A percentile compares a stretch with the other conserved stretches of the same genome.
Evolutionary conservation across 2,888 invertebrate genomes (phyloP).

Genomic region (Tineola bisselliella): DNA sequence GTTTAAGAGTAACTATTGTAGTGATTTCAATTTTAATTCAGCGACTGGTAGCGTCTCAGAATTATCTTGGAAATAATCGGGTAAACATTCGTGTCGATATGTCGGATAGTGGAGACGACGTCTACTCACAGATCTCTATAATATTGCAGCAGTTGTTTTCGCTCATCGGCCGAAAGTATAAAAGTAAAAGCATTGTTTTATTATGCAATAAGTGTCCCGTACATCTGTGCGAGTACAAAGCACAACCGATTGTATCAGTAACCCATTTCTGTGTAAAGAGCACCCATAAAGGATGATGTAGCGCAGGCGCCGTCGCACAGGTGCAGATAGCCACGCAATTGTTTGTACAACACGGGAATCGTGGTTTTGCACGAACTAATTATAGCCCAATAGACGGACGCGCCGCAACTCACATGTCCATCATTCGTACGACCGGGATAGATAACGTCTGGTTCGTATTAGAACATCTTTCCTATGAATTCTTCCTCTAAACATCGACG

Average conservation of each 20-base stretch:
- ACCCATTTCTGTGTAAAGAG: not conserved
- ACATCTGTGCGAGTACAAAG: not conserved
- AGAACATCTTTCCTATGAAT: slow-evolving; percentile 19
- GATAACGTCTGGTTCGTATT: slow-evolving; percentile 45
- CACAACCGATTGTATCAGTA: not conserved
- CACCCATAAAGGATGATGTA: slow-evolving; percentile 8
- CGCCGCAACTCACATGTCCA: slow-evolving; percentile 45
- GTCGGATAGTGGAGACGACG: too few species aligned
- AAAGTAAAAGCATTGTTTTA: too few species aligned
- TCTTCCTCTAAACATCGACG: slow-evolving; percentile 1
- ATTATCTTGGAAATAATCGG: too few species aligned
- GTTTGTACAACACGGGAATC: slow-evolving; percentile 59
- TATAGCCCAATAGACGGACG: slow-evolving; percentile 35
- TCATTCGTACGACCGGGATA: slow-evolving; percentile 38
- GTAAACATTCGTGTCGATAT: too few species aligned
- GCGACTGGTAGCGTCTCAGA: too few species aligned
- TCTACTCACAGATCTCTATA: too few species aligned
- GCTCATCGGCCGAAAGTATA: too few species aligned
- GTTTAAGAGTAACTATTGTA: too few species aligned
- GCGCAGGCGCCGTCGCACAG: not conserved
- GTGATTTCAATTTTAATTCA: too few species aligned
- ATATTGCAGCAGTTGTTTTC: too few species aligned
- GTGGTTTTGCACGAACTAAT: slow-evolving; percentile 58
- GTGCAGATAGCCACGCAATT: slow-evolving; percentile 21
- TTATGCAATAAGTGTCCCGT: not conserved